Base-by-base conservation (phyloP, 2,888 invertebrate genomes). In the Lasioglossum lativentre region DNA sequence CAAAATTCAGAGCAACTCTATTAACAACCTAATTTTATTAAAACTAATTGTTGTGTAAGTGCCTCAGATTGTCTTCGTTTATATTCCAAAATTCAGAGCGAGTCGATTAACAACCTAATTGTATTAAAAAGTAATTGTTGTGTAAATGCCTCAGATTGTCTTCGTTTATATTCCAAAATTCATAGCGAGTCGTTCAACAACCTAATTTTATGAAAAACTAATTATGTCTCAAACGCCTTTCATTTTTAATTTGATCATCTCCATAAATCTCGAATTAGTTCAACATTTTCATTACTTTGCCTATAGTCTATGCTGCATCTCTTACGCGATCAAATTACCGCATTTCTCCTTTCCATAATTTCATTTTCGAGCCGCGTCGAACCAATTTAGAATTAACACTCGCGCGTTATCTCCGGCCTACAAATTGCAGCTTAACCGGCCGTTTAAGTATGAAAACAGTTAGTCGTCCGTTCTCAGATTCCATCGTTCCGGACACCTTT, bases 401-500 rank as follows among this genome's bases (percentile, higher is more conserved):
- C 38, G 16, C 34, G 38, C 8, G 23, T 34, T 23, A 34, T 68
- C 34, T 34, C 68, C 10, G 23, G 34, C 34, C 4, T 34, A 34
- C 34, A 34, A 68, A 68, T 34, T 23, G 68, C 19, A 68, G 68
- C 68, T n/a, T 56, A 56, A n/a, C 56, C 56, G 56, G 56, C 12
- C 56, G 56, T 56, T 56, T 56, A 56, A 56, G 56, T 56, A n/a
- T 4, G 56, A n/a, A n/a, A 56, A 56, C 56, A n/a, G 56, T 56
- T 56, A 56, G n/a, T 12, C n/a, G n/a, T 56, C 12, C n/a, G n/a
- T 4, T 34, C 38, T 23, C 68, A 68, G 68, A 68, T 68, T 68
- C 34, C 34, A 68, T 68, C 68, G 68, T 68, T 38, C 68, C 10
- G 34, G 68, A 68, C 68, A 38, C 38, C 68, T 68, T 68, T 38